Evolutionary conservation across 1,140 invertebrate genomes (phyloP), one percentile per base, ranked within the genome.

Genomic region (Papilio polyxenes): DNA sequence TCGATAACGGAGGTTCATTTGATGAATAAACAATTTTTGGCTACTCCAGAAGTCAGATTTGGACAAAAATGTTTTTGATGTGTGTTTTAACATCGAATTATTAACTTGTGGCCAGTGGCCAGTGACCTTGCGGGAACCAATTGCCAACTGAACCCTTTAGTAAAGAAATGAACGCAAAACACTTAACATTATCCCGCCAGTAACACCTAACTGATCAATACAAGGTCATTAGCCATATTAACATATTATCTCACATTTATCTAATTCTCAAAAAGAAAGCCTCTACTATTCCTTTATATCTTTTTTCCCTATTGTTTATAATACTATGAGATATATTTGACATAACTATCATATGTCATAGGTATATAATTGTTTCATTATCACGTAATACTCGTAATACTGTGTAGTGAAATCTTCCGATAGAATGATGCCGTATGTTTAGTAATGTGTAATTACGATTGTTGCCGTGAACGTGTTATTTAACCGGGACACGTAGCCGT

Each of bases 11-110:
- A 72, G 51, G 81, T 88, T 88, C 85, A 87, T 87, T 85, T 87
- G 84, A 82, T 83, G 81, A 83, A 81, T 84, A 87, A 88, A 87
- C 87, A 86, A 87, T 85, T 87, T 86, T 85, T 85, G 87, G 85
- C 87, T 87, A 85, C 87, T 83, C 83, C 77, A 84, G 85, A 85
- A 86, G 82, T 84, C 87, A n/a, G 23, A 6, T 75, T 75, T 0
- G 8, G 37, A 82, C 82, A 81, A 84, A 81, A 78, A 85, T 84
- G 81, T 83, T 83, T 86, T 88, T 88, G 85, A 85, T 87, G 86
- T 82, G 85, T 85, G 84, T 80, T 85, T 83, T 82, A 75, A 48
- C 6, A 10, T 72, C 69, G 15, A 15, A 13, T 31, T 72, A 37
- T 75, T 75, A 48, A 10, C 17, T 17, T 15, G 31, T 40, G 72